Conservation (phyloP, 2,113 vertebrate genomes). For the Silurus asotus region DNA sequence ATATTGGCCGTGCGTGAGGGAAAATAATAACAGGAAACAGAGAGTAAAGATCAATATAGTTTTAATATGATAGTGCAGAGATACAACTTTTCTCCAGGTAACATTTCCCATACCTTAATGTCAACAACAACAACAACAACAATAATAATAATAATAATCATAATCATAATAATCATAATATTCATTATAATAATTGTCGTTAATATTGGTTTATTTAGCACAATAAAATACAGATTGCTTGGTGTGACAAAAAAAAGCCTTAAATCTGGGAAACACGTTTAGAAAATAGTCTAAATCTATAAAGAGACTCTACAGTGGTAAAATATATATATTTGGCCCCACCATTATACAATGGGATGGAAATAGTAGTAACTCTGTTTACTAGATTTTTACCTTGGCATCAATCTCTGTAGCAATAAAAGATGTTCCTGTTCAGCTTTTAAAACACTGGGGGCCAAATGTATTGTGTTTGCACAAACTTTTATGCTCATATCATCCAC, state of each 20-base stretch:
- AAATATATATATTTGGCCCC: constrained; percentile 7
- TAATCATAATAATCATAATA: constrained; percentile 81
- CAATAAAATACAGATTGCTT: constrained; percentile 79
- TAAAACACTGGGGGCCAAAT: not conserved
- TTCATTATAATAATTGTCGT: constrained; percentile 65
- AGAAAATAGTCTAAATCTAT: constrained; percentile 36
- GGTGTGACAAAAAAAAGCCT: constrained; percentile 81
- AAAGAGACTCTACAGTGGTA: not conserved
- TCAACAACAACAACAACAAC: constrained; percentile 64
- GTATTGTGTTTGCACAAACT: too few relatives aligned
- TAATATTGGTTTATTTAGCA: constrained; percentile 82
- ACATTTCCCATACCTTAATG: constrained; percentile 86
- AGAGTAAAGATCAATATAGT: constrained; percentile 84
- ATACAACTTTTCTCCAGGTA: constrained; percentile 93
- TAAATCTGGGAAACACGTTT: constrained; percentile 61
- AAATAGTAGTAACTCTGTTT: not conserved
- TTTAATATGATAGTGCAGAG: constrained; percentile 99
- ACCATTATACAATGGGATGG: not conserved
- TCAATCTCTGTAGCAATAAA: not conserved
- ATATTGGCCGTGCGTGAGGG: not conserved
- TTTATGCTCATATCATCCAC: not conserved
- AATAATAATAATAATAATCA: constrained; percentile 76
- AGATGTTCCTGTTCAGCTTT: not conserved
- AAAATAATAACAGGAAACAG: constrained; percentile 60
- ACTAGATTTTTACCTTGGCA: not conserved